Evolutionary conservation across 2,888 invertebrate species (phyloP).

Genomic region (Monochamus alternatus): DNA sequence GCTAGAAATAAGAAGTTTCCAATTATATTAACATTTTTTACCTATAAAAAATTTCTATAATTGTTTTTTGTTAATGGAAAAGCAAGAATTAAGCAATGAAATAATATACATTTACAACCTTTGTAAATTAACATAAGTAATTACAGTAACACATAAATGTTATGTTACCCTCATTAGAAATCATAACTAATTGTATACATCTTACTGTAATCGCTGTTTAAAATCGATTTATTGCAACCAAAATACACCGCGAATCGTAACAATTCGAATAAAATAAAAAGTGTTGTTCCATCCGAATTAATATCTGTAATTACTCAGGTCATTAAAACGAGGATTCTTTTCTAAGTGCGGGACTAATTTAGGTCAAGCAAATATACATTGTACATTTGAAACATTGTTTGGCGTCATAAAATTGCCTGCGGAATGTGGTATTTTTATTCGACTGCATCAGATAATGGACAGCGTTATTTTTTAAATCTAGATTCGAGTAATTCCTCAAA

Average conservation of each 20-base stretch:
- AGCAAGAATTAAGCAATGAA: too few relatives aligned
- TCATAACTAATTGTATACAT: neutral
- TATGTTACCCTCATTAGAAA: conserved; percentile 1
- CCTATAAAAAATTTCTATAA: too few relatives aligned
- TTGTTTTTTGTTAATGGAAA: too few relatives aligned
- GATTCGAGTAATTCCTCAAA: too few relatives aligned
- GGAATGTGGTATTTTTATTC: conserved; percentile 7
- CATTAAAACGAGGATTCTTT: conserved; percentile 24
- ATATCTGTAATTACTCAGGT: conserved; percentile 20
- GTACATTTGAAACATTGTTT: conserved; percentile 1
- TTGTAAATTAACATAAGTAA: too few relatives aligned
- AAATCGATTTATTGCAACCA: conserved; percentile 11
- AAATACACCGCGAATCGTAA: conserved; percentile 12
- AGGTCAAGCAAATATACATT: conserved; percentile 28
- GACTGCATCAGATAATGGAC: neutral
- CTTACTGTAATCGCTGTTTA: neutral
- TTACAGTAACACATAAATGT: neutral
- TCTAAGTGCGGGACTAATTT: conserved; percentile 5
- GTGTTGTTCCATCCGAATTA: conserved; percentile 19
- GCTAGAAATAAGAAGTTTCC: too few relatives aligned
- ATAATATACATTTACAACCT: too few relatives aligned
- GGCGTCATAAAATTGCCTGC: neutral
- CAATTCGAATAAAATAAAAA: conserved; percentile 22
- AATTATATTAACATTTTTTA: too few relatives aligned
- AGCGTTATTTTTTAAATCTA: too few relatives aligned